phyloP scores from a whole-genome alignment of 2,888 invertebrate species.

The Axea sp. region DNA sequence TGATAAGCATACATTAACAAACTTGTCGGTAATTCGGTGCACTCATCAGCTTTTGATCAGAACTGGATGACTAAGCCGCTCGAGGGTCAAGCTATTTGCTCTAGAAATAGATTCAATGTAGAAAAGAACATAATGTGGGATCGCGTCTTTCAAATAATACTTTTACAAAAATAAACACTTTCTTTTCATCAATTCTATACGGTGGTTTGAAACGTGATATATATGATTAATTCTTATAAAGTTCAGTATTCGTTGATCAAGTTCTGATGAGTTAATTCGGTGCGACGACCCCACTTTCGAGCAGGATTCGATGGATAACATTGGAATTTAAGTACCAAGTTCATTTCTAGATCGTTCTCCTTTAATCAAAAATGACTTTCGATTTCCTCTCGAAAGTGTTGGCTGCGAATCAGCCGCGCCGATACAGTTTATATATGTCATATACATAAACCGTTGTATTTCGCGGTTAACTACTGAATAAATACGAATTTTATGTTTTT shows the following conservation, averaged over 20 bases:
- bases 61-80: constrained; percentile 10
- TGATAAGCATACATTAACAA: constrained; percentile 63
- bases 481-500: constrained; percentile 12
- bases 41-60: constrained; percentile 62
- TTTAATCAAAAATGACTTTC: too few relatives aligned
- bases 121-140: constrained; percentile 33
- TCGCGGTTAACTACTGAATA: constrained; percentile 35
- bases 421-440: constrained; percentile 9
- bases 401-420: constrained; percentile 64
- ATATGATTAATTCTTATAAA: constrained; percentile 15
- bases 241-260: constrained; percentile 52
- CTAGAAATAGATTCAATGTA: constrained; percentile 19
- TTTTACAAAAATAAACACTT: constrained; percentile 54
- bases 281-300: constrained; percentile 64
- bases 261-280: constrained; percentile 61
- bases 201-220: constrained; percentile 7
- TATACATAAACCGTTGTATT: constrained; percentile 17
- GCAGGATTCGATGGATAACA: too few relatives aligned
- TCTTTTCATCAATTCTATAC: constrained; percentile 25
- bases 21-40: constrained; percentile 52
- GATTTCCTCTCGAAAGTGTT: constrained; percentile 64
- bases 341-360: too few relatives aligned
- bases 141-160: constrained; percentile 41
- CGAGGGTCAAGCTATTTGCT: background rate
- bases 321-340: constrained; percentile 25